Conservation (phyloP, 2,888 invertebrate genomes). For the Drosophila crucigera region DNA sequence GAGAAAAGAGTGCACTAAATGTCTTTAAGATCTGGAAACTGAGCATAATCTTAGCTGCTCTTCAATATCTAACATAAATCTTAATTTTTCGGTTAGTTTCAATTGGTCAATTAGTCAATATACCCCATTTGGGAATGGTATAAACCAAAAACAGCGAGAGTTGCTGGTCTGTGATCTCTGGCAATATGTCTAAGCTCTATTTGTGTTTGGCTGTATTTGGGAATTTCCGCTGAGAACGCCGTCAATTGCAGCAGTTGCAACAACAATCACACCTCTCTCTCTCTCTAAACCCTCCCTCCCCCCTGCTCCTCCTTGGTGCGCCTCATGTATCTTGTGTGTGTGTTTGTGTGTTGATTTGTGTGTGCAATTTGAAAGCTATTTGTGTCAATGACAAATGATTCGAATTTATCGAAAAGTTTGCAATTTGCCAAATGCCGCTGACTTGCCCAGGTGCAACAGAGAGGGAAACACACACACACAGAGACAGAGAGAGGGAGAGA, state of each 20-base stretch:
- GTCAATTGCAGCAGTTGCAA: constrained; percentile 60
- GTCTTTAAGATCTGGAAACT: too few species aligned
- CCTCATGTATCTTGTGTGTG: constrained; percentile 1
- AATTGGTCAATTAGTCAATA: constrained; percentile 5
- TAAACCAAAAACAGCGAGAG: constrained; percentile 19
- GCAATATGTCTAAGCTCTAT: constrained; percentile 33
- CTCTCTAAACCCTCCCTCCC: background rate
- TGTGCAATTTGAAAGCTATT: constrained; percentile 80
- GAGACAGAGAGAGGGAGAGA: background rate
- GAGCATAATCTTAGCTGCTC: too few species aligned
- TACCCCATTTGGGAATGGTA: constrained; percentile 9
- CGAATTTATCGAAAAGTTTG: constrained; percentile 80
- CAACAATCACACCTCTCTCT: constrained; percentile 33
- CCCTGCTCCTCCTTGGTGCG: constrained; percentile 3
- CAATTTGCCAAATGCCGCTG: constrained; percentile 71
- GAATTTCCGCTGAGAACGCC: constrained; percentile 70
- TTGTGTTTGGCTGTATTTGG: constrained; percentile 52
- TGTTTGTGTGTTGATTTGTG: constrained; percentile 39
- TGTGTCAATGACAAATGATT: constrained; percentile 81
- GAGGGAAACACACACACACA: background rate
- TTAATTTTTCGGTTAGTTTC: background rate
- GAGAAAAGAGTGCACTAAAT: too few species aligned
- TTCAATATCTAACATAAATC: background rate
- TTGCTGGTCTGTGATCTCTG: constrained; percentile 44
- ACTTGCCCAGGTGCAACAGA: constrained; percentile 55